Evolutionary conservation across 1,140 invertebrate species (phyloP), one percentile per base, ranked within the genome.

Genomic region (Thalassaphorura encarpata): DNA sequence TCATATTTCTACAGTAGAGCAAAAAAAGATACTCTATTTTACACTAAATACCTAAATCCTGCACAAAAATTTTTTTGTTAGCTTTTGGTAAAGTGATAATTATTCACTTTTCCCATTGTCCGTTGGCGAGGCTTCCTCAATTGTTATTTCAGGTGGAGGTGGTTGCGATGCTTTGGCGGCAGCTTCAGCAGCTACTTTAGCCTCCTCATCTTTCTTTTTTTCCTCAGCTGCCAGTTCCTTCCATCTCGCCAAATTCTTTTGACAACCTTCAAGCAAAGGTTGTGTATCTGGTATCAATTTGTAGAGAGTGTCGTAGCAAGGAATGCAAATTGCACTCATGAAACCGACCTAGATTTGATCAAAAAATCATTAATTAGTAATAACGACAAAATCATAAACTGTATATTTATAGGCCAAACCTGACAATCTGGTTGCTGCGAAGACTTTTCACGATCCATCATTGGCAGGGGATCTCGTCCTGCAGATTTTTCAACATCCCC

Each of bases 281-380:
- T 77, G 71, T 2, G 84, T 83, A 60, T 80, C 77, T 0, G 85
- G 85, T 48, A 89, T 72, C 4, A 90, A 72, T 61, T 75, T 68
- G 26, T 76, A 70, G 21, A 89, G 71, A 23, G 87, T 69, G 36
- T 77, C 77, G 66, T 89, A 89, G 70, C 86, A 89, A 0, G 86
- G 85, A 27, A 89, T 71, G 68, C 86, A 89, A 63, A 90, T 89
- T 15, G 82, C 82, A 56, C 74, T 80, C 31, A 89, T 69, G 69
- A 89, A 89, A 2, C 83, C 84, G 27, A 87, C 84, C 83, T 85
- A 23, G 2, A n/a, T n/a, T n/a, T n/a, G n/a, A n/a, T n/a, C n/a
- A n/a, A n/a, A n/a, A n/a, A n/a, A n/a, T n/a, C 18, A 29, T n/a
- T n/a, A n/a, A n/a, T n/a, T 33, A 6, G 16, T 33, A 8, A 33